A percentile compares a stretch with the other conserved stretches of the same genome.
Evolutionary conservation across 1,140 invertebrate genomes (phyloP).

Genomic region (Drosophila tani): DNA sequence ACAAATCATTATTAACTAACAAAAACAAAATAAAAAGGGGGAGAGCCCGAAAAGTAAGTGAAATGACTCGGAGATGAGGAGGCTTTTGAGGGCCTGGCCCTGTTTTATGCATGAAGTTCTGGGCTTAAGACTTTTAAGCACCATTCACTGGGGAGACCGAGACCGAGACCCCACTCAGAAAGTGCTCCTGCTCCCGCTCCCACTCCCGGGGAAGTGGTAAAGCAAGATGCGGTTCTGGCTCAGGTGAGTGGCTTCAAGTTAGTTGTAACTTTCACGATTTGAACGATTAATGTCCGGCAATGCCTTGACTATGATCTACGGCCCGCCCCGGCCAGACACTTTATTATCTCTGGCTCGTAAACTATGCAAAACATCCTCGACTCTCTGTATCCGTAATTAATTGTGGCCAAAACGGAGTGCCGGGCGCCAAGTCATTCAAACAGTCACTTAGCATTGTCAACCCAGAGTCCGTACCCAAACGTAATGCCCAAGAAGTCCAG

Average conservation of each 20-base stretch:
- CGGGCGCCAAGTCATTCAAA: conserved; percentile 67
- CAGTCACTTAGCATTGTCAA: conserved; percentile 73
- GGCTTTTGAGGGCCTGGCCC: conserved; percentile 20
- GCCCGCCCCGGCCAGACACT: conserved; percentile 33
- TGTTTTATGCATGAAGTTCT: conserved; percentile 50
- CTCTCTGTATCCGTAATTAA: conserved; percentile 51
- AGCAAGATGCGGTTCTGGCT: conserved; percentile 1
- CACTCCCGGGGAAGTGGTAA: background rate
- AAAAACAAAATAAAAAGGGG: conserved; percentile 35
- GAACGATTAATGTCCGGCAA: conserved; percentile 61
- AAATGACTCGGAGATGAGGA: conserved; percentile 38
- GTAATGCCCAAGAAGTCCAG: conserved; percentile 8
- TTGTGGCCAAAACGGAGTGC: conserved; percentile 37
- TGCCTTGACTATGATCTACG: conserved; percentile 55
- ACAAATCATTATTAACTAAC: conserved; percentile 79
- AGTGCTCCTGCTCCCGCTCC: background rate
- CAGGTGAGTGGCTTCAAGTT: conserved; percentile 41
- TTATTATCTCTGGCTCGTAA: conserved; percentile 55
- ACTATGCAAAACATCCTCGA: conserved; percentile 59
- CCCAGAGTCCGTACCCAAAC: conserved; percentile 18
- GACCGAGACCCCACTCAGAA: conserved; percentile 36
- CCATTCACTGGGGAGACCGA: conserved; percentile 38
- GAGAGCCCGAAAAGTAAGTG: conserved; percentile 38
- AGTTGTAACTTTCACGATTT: conserved; percentile 57
- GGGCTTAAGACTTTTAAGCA: conserved; percentile 53